phyloP scores from a whole-genome alignment of 2,888 invertebrate genomes.

The Aphidius colemani region DNA sequence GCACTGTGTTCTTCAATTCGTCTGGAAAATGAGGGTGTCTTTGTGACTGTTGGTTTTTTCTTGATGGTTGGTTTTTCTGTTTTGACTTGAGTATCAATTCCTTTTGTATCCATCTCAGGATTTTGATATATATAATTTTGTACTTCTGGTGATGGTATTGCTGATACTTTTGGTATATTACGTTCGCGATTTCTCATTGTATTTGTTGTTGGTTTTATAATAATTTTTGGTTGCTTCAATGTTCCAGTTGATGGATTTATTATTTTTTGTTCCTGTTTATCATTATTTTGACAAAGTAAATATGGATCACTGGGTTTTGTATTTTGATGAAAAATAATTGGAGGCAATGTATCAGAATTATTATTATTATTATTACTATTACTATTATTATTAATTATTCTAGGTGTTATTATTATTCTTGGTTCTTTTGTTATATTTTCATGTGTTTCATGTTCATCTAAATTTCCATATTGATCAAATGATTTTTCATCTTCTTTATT shows the following conservation, averaged over 20 bases:
- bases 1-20: constrained; percentile 39
- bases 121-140: constrained; percentile 34
- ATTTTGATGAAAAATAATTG: background rate
- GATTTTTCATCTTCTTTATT: constrained; percentile 19
- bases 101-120: constrained; percentile 40
- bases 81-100: constrained; percentile 26
- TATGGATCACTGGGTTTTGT: background rate
- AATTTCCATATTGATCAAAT: constrained; percentile 1
- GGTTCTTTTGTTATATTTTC: constrained; percentile 37
- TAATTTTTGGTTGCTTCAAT: constrained; percentile 54
- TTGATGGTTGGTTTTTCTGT: constrained; percentile 45
- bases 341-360: background rate
- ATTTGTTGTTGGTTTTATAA: constrained; percentile 49
- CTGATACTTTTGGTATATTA: constrained; percentile 52
- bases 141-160: constrained; percentile 50
- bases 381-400: constrained; percentile 40
- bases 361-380: background rate
- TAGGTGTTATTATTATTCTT: constrained; percentile 49
- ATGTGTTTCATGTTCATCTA: constrained; percentile 28
- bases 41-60: constrained; percentile 50
- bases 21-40: constrained; percentile 49
- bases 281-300: constrained; percentile 37
- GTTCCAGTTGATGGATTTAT: constrained; percentile 66
- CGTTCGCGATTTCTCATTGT: constrained; percentile 46
- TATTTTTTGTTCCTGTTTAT: constrained; percentile 65